A percentile compares a stretch with the other conserved stretches of the same genome.
Evolutionary conservation across 1,140 invertebrate genomes (phyloP).

Genomic region (Aplysia californica): DNA sequence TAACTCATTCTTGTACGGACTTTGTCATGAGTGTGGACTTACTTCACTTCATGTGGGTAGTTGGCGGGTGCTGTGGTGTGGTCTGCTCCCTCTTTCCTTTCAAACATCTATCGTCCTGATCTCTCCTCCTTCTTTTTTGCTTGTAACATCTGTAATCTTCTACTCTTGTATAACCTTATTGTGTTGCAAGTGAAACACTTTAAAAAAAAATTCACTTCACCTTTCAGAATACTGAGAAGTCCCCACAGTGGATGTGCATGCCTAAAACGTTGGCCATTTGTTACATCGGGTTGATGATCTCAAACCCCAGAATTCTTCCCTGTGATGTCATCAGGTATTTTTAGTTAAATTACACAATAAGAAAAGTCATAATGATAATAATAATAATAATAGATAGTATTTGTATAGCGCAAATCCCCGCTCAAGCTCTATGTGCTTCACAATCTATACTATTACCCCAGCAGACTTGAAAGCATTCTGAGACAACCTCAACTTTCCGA

Average conservation of each 20-base stretch:
- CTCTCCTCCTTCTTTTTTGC: too few species aligned
- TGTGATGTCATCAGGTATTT: conserved; percentile 6
- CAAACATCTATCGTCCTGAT: too few species aligned
- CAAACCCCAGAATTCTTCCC: conserved; percentile 3
- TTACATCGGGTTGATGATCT: conserved; percentile 6
- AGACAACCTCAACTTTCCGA: too few species aligned
- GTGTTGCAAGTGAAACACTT: not conserved
- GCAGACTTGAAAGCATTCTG: too few species aligned
- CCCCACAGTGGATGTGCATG: conserved; percentile 8
- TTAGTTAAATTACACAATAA: not conserved
- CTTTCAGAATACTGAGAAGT: not conserved
- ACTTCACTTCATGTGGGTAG: not conserved
- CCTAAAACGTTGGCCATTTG: conserved; percentile 6
- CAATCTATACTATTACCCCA: too few species aligned
- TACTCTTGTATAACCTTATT: too few species aligned
- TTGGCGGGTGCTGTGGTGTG: too few species aligned
- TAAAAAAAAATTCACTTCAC: not conserved
- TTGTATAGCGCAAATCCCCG: too few species aligned
- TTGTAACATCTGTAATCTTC: too few species aligned
- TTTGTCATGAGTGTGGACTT: not conserved
- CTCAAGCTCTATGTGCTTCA: too few species aligned
- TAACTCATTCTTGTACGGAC: not conserved
- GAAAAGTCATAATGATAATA: not conserved
- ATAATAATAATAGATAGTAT: too few species aligned
- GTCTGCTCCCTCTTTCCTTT: too few species aligned